Evolutionary conservation across 2,113 vertebrate genomes (phyloP), one percentile per base, ranked within the genome.

Genomic region (Condylura cristata): DNA sequence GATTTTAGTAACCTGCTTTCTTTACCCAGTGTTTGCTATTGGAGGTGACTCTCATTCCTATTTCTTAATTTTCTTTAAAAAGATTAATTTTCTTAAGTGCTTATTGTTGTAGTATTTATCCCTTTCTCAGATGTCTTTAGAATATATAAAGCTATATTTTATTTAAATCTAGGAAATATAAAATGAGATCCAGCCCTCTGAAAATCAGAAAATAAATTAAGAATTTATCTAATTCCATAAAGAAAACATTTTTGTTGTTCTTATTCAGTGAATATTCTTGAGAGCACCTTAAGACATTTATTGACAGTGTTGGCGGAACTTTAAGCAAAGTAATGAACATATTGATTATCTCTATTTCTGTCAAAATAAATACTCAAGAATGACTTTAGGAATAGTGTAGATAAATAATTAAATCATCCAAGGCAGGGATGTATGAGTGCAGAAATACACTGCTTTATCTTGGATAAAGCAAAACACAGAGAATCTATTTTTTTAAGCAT

Each of bases 221-320:
- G 44, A 46, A 46, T 46, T 46, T 46, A 46, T 46, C 44, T 46
- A 6, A 46, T 46, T 46, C 44, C 44, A 46, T 46, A n/a, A n/a
- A n/a, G n/a, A n/a, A n/a, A n/a, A n/a, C n/a, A 70, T 91, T 96
- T 93, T 96, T 95, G 96, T 94, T 83, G 6, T 96, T 97, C 89
- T 75, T 79, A 92, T 95, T 90, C 95, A 94, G 75, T 68, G 78
- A 93, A 30, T 86, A 85, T 93, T 86, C 48, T 93, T 91, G 92
- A 91, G 79, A 91, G 82, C 89, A 81, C 87, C 86, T 83, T 78
- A 90, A 94, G 70, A 58, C 28, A 34, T 76, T 58, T 20, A 79
- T 56, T 70, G 90, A 71, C 14, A 91, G 30, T 68, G 84, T 81
- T 20, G 85, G 30, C 37, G 12, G 58, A 60, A 86, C 14, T 85